These are phyloP conservation scores for Zhuqinia jingwanae DNA, from an alignment of 2,888 invertebrate species.

Conservation along the genomic window DNA sequence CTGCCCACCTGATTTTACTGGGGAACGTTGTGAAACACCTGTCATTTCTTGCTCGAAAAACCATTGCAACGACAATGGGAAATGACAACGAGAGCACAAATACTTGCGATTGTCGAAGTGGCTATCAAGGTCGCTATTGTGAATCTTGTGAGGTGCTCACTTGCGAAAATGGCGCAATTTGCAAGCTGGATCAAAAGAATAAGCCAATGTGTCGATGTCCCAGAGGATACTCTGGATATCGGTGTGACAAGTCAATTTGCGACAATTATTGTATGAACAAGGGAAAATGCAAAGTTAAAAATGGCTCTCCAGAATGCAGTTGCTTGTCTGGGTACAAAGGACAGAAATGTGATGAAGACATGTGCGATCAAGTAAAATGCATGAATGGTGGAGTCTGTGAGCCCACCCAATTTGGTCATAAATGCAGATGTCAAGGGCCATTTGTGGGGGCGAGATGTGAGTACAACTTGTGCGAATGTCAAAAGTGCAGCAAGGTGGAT, in stretches of 20 bases:
- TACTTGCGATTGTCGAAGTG: conserved; percentile 83
- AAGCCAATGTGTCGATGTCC: conserved; percentile 81
- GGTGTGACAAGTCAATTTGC: conserved; percentile 82
- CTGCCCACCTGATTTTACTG: conserved; percentile 86
- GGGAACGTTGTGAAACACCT: conserved; percentile 85
- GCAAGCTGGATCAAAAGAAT: conserved; percentile 80
- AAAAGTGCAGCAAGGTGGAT: conserved; percentile 78
- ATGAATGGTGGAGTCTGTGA: conserved; percentile 70
- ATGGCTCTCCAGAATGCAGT: conserved; percentile 81
- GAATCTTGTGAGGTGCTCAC: conserved; percentile 84
- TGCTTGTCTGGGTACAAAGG: conserved; percentile 84
- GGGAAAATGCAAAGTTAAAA: conserved; percentile 81
- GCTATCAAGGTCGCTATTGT: conserved; percentile 82
- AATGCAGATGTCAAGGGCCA: conserved; percentile 81
- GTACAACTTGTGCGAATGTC: conserved; percentile 82
- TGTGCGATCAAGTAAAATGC: conserved; percentile 81
- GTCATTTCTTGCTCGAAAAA: conserved; percentile 82
- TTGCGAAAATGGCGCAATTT: conserved; percentile 85
- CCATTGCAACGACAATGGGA: conserved; percentile 85
- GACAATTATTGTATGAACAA: conserved; percentile 81
- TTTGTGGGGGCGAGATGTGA: conserved; percentile 83
- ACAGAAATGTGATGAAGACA: conserved; percentile 84
- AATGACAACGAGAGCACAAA: conserved; percentile 82
- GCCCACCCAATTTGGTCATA: conserved; percentile 13
- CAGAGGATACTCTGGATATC: conserved; percentile 83